These are phyloP conservation scores for Bombus vancouverensis DNA, from an alignment of 1,140 invertebrate genomes.

Conservation along the genomic window DNA sequence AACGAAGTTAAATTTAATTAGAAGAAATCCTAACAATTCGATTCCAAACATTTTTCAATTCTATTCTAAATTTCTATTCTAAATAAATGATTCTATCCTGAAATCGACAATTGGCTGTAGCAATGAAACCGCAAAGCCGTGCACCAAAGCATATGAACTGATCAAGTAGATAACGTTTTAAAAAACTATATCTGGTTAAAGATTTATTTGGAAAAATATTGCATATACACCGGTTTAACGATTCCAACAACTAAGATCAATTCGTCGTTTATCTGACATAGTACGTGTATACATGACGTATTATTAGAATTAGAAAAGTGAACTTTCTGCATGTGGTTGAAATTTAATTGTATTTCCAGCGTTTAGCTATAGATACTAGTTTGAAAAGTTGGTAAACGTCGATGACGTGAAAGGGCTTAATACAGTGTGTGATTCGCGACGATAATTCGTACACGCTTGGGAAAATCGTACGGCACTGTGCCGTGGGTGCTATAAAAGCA, in stretches of 20 bases:
- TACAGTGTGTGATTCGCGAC: background rate
- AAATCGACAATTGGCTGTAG: background rate
- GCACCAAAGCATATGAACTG: background rate
- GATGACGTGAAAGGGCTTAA: background rate
- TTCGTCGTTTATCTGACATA: too few species aligned
- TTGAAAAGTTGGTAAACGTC: background rate
- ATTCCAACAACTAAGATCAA: background rate
- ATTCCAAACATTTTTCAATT: too few species aligned
- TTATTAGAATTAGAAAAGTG: background rate
- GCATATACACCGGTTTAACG: background rate
- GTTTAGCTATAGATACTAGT: background rate
- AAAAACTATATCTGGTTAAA: background rate
- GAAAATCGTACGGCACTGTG: constrained; percentile 61
- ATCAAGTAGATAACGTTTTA: background rate
- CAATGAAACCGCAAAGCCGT: too few species aligned
- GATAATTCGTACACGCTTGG: background rate
- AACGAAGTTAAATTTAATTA: too few species aligned
- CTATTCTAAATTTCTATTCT: too few species aligned
- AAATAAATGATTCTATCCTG: too few species aligned
- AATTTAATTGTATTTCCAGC: background rate
- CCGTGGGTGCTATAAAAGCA: constrained; percentile 26
- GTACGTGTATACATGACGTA: background rate
- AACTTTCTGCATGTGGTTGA: background rate
- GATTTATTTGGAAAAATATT: background rate
- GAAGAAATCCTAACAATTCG: too few species aligned